Base-by-base conservation (phyloP, 2,888 invertebrate species). In the Nezara viridula region DNA sequence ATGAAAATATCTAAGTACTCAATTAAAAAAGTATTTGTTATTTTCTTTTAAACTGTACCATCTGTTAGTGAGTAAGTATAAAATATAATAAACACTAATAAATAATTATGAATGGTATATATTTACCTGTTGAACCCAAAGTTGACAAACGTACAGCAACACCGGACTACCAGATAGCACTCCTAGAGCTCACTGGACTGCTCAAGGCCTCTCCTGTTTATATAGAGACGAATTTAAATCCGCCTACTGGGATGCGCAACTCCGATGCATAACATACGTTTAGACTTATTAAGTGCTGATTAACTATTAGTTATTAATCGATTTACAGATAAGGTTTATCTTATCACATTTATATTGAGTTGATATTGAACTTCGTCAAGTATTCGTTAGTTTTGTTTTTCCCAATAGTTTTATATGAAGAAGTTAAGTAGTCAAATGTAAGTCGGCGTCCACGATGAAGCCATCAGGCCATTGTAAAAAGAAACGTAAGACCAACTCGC, bases 191-290 rank as follows among this genome's bases (percentile, higher is more conserved):
- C 44, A 44, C 44, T 21, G 37, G 37, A 60, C 60, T 27, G 66
- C 66, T 73, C 66, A 73, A 73, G 66, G 66, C 32, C 66, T 37
- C 32, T 7, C 66, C 66, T 37, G 66, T 73, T 73, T 73, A 73
- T 12, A 73, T 73, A 9, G 32, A 16, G 66, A 73, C 66, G 37
- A 21, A 73, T 73, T 73, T 73, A 73, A 37, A 27, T 37, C 37
- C 66, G 37, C 66, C 66, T 73, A 73, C 66, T 73, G 66, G 66
- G 37, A 21, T 32, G 32, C 32, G 14, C 32, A 12, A 16, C 27
- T 60, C 14, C 21, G 2, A n/a, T 27, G 2, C 27, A 5, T 21
- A 55, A 10, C n/a, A 10, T 55, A 19, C 16, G 50, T 14, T 2
- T 14, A 7, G 24, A 14, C 1, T 27, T 9, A 27, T 3, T 60